Evolutionary conservation across 2,888 invertebrate genomes (phyloP), one percentile per base, ranked within the genome.

Genomic region (Choreutis nemorana): DNA sequence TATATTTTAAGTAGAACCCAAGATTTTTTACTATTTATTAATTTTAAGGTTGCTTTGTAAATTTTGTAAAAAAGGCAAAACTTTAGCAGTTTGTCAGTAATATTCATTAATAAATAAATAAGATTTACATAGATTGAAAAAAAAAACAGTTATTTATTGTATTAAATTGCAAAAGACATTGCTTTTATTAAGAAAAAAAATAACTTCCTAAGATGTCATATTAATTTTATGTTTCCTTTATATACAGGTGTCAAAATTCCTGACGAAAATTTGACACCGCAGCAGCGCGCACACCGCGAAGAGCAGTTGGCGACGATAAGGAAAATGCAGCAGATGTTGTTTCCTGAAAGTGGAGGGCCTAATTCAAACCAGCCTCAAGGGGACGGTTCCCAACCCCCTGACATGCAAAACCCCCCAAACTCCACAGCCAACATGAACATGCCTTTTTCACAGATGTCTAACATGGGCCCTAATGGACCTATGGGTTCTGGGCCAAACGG

Each of bases 211-310:
- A n/a, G n/a, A n/a, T n/a, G n/a, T n/a, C n/a, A n/a, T n/a, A 21
- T 15, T 25, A 33, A 29, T 36, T 23, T 42, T 45, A n/a, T n/a
- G n/a, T n/a, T n/a, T n/a, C n/a, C n/a, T n/a, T n/a, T n/a, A n/a
- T n/a, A n/a, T 35, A 40, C 64, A 81, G 86, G 89, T 44, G 91
- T 94, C 26, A 94, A 95, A 83, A 91, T 95, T 54, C 94, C 94
- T 45, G 94, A 94, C 71, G 97, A 97, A 73, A 95, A 96, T 71
- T 80, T 97, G 47, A 97, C 97, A 30, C 96, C 97, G 18, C 94
- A 97, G 61, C 97, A 97, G 63, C 84, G 94, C 31, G 93, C 94
- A 39, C 94, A 95, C 60, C 84, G 97, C 35, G 96, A 96, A 67
- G 94, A 94, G 53, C 92, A 95, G 52, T 77, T 97, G 28, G 96